Evolutionary conservation across 2,888 invertebrate genomes (phyloP), one percentile per base, ranked within the genome.

Genomic region (Rhodophaea formosa): DNA sequence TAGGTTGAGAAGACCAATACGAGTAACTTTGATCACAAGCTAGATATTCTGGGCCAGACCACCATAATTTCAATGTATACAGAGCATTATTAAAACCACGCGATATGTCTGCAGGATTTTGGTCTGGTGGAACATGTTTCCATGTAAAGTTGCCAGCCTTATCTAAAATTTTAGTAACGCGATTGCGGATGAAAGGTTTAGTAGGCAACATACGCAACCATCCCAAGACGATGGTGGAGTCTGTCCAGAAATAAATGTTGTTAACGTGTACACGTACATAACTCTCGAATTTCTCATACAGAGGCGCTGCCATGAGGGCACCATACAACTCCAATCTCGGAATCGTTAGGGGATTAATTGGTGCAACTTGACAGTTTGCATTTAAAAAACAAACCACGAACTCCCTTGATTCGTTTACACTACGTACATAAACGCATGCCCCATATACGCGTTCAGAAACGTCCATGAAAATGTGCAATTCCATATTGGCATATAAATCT

Each of bases 151-250:
- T 57, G 7, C 54, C 53, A 6, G 72, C 63, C 16, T 49, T 62
- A 2, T 72, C 71, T 35, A 67, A 29, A 47, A 74, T 71, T 10
- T 71, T 68, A 8, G 61, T 64, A 7, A 68, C 67, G 8, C 73
- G 58, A 58, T n/a, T n/a, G n/a, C n/a, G n/a, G n/a, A n/a, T n/a
- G 73, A 75, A 7, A n/a, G n/a, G 67, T 59, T 46, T 72, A 61
- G 7, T 72, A 55, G 70, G 67, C 7, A 60, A 7, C 62, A 63
- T 68, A 23, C 61, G 59, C 1, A 73, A 46, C 72, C 72, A 74
- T 0, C 70, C 72, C 17, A n/a, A n/a, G n/a, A n/a, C n/a, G n/a
- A n/a, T n/a, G n/a, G n/a, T n/a, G n/a, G n/a, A n/a, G n/a, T n/a
- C n/a, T n/a, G n/a, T n/a, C n/a, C n/a, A n/a, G n/a, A n/a, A n/a